Evolutionary conservation across 2,888 invertebrate genomes (phyloP), one percentile per base, ranked within the genome.

Genomic region (Amphipoea lucens): DNA sequence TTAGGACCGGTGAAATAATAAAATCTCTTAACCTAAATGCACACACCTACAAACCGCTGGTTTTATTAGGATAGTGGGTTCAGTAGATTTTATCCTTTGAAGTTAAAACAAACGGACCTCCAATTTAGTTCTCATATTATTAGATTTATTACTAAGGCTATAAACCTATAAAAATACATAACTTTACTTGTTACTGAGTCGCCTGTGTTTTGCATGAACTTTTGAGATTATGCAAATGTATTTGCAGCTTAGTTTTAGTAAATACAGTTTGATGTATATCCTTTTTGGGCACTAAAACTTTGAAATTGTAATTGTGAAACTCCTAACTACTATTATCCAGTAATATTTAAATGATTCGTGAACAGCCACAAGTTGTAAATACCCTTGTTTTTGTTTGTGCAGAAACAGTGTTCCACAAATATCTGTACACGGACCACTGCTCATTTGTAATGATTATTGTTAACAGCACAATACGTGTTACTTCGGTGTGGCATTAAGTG

Each of bases 361-460:
- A 77, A 73, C 74, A 79, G 78, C 76, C 67, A 74, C 82, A 72
- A 85, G 79, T 79, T 85, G 63, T 84, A 79, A 85, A 78, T 76
- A 68, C 74, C 45, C 72, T 79, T 81, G 83, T 85, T 83, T 85
- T 79, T 81, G 78, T 71, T 84, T 1, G 42, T 63, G 48, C 62
- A 62, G 48, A 78, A 81, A 82, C 78, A 71, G 51, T 68, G 78
- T 79, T 81, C 74, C 79, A 79, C 82, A 82, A 87, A 86, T 84
- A 83, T 82, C 70, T 60, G 57, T 75, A 78, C 62, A 62, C 63
- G 75, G 66, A 79, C 70, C 74, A 74, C 71, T 77, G 75, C 77
- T 79, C 81, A 85, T 88, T 79, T 83, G 85, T 88, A 87, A 80
- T 85, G 85, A 88, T 88, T 83, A 85, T 85, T 87, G 82, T 85